A percentile compares a stretch with the other conserved stretches of the same genome.
These are phyloP conservation scores for Dioctria rufipes DNA, from an alignment of 2,888 invertebrate genomes.

Conservation along the genomic window DNA sequence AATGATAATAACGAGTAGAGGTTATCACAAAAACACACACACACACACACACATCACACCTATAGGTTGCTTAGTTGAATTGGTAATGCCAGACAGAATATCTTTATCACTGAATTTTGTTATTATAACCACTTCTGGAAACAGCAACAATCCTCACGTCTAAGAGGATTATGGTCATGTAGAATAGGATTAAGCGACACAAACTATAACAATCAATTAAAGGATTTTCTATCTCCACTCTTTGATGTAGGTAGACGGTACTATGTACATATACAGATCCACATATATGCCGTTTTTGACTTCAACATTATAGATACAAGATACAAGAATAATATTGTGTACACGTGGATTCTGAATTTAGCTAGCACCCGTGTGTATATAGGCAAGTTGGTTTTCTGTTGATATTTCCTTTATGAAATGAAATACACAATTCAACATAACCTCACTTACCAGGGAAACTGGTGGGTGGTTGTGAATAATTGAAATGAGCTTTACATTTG, in stretches of 20 bases:
- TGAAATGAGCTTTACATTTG: slow-evolving; percentile 15
- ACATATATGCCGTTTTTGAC: background rate
- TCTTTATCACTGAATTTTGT: slow-evolving; percentile 43
- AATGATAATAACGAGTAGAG: slow-evolving; percentile 36
- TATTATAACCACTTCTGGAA: slow-evolving; percentile 49
- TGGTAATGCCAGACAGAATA: slow-evolving; percentile 19
- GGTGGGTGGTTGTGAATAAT: slow-evolving; percentile 17
- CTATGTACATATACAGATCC: background rate
- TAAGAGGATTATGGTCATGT: slow-evolving; percentile 51
- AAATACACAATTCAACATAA: background rate
- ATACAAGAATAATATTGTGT: background rate
- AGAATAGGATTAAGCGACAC: slow-evolving; percentile 46
- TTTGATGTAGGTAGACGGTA: slow-evolving; percentile 19
- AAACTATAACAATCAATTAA: slow-evolving; percentile 53
- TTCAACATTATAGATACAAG: background rate
- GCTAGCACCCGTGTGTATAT: background rate
- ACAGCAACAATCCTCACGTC: slow-evolving; percentile 48
- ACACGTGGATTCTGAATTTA: background rate
- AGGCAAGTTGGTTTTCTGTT: background rate
- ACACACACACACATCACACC: slow-evolving; percentile 33
- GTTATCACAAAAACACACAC: background rate
- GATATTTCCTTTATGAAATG: background rate
- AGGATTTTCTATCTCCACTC: slow-evolving; percentile 40
- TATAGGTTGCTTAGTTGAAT: slow-evolving; percentile 19
- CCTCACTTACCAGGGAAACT: slow-evolving; percentile 4